These are phyloP conservation scores for Spongilla lacustris DNA, from an alignment of 37 sponge, comb jelly and placozoan species.

Conservation along the genomic window DNA sequence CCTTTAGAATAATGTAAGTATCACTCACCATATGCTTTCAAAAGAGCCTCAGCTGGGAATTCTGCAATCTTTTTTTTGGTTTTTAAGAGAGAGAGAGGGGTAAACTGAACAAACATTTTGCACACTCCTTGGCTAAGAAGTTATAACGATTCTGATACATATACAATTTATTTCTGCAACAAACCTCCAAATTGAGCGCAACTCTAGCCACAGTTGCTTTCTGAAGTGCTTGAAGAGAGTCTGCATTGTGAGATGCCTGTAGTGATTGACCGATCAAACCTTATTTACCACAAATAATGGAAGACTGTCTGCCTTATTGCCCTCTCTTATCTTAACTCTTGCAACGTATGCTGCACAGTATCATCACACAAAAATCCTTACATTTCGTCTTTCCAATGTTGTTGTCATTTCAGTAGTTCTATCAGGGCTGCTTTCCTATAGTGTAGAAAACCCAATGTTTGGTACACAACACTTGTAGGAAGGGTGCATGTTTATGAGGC, in stretches of 20 bases:
- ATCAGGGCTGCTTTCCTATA: background rate
- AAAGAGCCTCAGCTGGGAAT: constrained; percentile 63
- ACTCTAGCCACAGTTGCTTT: constrained; percentile 28
- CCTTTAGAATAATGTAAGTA: no score
- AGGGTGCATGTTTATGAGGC: no score
- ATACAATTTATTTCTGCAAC: constrained; percentile 8
- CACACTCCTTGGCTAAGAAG: background rate
- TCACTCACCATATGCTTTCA: constrained; percentile 67
- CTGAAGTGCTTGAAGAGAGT: constrained; percentile 31
- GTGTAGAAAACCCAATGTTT: background rate
- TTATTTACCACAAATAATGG: background rate
- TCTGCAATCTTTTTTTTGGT: constrained; percentile 19
- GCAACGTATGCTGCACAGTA: background rate
- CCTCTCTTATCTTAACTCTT: background rate
- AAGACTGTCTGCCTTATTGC: background rate
- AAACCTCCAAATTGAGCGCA: constrained; percentile 17
- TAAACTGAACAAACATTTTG: background rate
- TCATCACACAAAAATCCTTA: background rate
- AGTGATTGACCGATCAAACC: background rate
- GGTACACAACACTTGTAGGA: no score
- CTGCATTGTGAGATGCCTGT: constrained; percentile 51
- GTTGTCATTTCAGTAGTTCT: background rate
- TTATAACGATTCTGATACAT: background rate
- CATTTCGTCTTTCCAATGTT: background rate
- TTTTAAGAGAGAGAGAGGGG: background rate